A percentile compares a stretch with the other conserved stretches of the same genome.
Evolutionary conservation across 2,797 vertebrate species (phyloP).

Genomic region (Malacoraja senta): DNA sequence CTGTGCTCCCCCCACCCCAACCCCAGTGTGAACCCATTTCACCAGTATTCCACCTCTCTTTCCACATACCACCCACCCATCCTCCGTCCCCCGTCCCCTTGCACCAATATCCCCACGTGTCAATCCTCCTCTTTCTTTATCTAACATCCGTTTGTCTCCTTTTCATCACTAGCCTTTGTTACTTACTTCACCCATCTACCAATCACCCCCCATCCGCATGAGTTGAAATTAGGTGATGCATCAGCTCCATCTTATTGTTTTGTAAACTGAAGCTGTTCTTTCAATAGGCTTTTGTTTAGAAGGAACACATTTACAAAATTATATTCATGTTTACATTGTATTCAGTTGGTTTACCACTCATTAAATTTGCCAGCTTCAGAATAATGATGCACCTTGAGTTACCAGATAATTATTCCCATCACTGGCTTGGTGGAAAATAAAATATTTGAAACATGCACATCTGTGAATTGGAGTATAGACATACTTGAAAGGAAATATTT

Average conservation of each 20-base stretch:
- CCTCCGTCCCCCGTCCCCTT: too few species aligned
- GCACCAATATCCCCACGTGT: too few species aligned
- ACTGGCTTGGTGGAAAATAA: background rate
- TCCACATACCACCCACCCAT: too few species aligned
- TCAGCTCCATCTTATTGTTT: background rate
- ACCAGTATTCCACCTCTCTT: too few species aligned
- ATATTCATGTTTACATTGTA: background rate
- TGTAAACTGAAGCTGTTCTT: background rate
- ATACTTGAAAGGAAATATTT: background rate
- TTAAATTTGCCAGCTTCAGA: background rate
- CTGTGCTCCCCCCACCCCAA: too few species aligned
- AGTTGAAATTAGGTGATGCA: background rate
- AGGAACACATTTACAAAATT: background rate
- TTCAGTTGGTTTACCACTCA: background rate
- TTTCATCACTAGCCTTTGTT: too few species aligned
- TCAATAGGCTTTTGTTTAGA: background rate
- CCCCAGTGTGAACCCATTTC: too few species aligned
- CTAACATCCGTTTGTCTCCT: too few species aligned
- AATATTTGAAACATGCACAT: too few species aligned
- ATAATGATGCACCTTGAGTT: background rate
- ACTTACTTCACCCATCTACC: too few species aligned
- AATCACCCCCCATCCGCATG: too few species aligned
- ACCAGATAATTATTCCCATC: background rate
- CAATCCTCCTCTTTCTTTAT: too few species aligned
- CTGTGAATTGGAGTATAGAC: background rate